Evolutionary conservation across 2,113 vertebrate species (phyloP), one percentile per base, ranked within the genome.

Genomic region (Dicaeum eximium): DNA sequence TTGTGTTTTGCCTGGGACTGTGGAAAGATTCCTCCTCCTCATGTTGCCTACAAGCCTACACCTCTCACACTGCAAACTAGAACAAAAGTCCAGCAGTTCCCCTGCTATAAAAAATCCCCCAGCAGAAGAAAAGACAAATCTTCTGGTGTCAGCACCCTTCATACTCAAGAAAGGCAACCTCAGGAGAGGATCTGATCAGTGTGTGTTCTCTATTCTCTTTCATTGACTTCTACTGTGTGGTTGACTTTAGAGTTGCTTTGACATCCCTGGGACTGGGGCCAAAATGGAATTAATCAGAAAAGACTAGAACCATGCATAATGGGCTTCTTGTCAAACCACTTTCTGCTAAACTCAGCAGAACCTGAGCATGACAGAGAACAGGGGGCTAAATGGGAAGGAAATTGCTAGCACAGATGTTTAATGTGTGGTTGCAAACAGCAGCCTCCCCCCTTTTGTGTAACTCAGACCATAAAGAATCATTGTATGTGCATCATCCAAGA

Each of bases 271-370:
- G 78, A 84, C 71, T 11, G 44, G 9, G 47, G 80, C 83, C 92
- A 95, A 89, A 81, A n/a, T 10, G 7, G 88, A 81, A 88, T 65
- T 50, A 91, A 90, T 86, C 61, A 95, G 87, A 94, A 89, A 83
- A 73, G 72, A 65, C 89, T 90, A 75, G 85, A 91, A 80, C 71
- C n/a, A 42, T 60, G 65, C 57, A 69, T 92, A 95, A 93, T 37
- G 42, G 62, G 44, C 51, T 94, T 48, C 88, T 93, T 80, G 56
- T 80, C 81, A 88, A 80, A 61, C 25, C 42, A 24, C 60, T 91
- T 94, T 94, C 57, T 94, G 90, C 87, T 88, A 64, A 84, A 70
- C 56, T 95, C 92, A 96, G 95, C 90, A 96, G 72, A 97, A 91
- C 61, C 67, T 60, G 64, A 80, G 72, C 37, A 54, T 75, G 74